Percentiles rank a stretch among this genome's conserved stretches.
Conservation (phyloP, 2,888 invertebrate species). For the Peribatodes rhomboidaria region DNA sequence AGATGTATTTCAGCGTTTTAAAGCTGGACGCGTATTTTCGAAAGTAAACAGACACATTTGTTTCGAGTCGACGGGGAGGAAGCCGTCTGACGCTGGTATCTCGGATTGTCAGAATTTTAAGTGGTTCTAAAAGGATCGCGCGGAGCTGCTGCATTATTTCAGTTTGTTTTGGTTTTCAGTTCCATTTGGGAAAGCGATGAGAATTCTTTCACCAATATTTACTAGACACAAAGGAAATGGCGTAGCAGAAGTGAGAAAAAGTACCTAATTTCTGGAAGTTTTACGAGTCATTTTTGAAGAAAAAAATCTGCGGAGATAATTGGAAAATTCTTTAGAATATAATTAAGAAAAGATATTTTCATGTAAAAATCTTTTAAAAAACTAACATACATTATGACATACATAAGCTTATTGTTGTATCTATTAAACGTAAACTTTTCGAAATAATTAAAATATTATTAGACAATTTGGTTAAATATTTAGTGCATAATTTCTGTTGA, state of each 20-base stretch:
- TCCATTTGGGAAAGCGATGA: conserved; percentile 44
- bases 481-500: too few species aligned
- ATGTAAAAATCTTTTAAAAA: too few species aligned
- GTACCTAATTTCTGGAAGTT: too few species aligned
- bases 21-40: conserved; percentile 44
- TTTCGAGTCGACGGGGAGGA: conserved; percentile 49
- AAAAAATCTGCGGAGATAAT: too few species aligned
- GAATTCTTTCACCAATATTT: conserved; percentile 41
- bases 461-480: too few species aligned
- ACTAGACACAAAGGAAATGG: conserved; percentile 37
- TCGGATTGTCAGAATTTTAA: conserved; percentile 63
- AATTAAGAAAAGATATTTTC: too few species aligned
- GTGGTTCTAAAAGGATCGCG: conserved; percentile 59
- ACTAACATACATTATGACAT: too few species aligned
- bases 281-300: too few species aligned
- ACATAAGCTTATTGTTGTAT: too few species aligned
- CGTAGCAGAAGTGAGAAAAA: neutral
- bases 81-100: conserved; percentile 44
- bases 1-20: conserved; percentile 54
- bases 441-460: too few species aligned
- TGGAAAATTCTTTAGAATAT: too few species aligned
- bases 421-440: too few species aligned
- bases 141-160: conserved; percentile 46
- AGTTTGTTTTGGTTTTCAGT: conserved; percentile 48
- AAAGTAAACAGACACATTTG: conserved; percentile 52